Conservation (phyloP, 2,888 invertebrate genomes). For the Buathra laborator region DNA sequence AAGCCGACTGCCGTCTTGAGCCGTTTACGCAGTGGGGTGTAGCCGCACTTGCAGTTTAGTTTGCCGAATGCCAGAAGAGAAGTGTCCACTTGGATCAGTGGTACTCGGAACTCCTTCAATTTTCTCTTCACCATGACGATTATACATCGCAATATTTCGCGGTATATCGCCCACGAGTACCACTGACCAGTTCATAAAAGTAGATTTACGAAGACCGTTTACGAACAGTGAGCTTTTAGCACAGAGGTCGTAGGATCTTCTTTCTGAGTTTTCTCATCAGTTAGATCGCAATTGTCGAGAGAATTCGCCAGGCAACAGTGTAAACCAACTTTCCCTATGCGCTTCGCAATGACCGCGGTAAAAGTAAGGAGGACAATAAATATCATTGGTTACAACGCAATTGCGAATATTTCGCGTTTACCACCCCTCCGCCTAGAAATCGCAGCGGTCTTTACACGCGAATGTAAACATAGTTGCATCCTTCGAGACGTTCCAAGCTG, state of each 20-base stretch:
- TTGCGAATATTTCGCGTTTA: conserved; percentile 32
- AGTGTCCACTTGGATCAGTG: conserved; percentile 8
- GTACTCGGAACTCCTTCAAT: conserved; percentile 8
- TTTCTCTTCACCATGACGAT: neutral
- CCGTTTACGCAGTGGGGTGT: conserved; percentile 41
- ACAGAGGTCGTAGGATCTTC: conserved; percentile 12
- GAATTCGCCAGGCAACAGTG: conserved; percentile 50
- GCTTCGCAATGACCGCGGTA: neutral
- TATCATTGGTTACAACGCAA: conserved; percentile 35
- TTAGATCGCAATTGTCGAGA: conserved; percentile 2
- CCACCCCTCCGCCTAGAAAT: conserved; percentile 25
- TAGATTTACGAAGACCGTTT: conserved; percentile 16
- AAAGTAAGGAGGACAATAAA: conserved; percentile 44
- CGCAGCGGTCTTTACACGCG: conserved; percentile 22
- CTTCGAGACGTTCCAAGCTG: conserved; percentile 20
- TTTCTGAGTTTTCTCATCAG: conserved; percentile 11
- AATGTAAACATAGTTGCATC: conserved; percentile 40
- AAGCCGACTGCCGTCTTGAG: neutral
- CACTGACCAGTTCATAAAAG: conserved; percentile 23
- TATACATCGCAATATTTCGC: neutral
- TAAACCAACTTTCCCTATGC: neutral
- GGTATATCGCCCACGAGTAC: conserved; percentile 1
- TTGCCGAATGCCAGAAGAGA: neutral
- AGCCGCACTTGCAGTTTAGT: conserved; percentile 27
- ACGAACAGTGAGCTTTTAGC: conserved; percentile 22